A percentile compares a stretch with the other conserved stretches of the same genome.
These are phyloP conservation scores for Pseudorasbora parva DNA, from an alignment of 2,113 vertebrate species.

Conservation along the genomic window DNA sequence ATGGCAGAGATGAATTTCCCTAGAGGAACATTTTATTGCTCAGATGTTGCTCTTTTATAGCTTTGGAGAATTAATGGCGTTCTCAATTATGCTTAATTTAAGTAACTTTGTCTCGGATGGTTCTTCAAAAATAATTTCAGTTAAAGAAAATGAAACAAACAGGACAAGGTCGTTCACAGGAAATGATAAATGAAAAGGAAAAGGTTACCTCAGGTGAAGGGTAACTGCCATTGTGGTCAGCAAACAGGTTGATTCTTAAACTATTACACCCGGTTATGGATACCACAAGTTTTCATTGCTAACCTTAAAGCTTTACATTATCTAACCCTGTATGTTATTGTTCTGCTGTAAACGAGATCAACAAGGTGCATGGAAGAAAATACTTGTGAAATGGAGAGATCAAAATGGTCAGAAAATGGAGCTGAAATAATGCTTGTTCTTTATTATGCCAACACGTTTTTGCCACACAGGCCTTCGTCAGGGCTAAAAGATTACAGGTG, in stretches of 20 bases:
- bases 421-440: too few relatives aligned
- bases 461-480: too few relatives aligned
- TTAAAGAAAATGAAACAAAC: background rate
- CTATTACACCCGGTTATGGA: background rate
- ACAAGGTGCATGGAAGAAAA: too few relatives aligned
- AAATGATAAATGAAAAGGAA: background rate
- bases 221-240: background rate
- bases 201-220: background rate
- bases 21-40: background rate
- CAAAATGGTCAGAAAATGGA: too few relatives aligned
- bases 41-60: background rate
- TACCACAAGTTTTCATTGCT: background rate
- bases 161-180: background rate
- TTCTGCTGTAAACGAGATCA: too few relatives aligned
- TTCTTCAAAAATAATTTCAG: background rate
- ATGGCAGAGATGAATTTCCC: background rate
- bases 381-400: too few relatives aligned
- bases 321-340: background rate
- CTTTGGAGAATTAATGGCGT: constrained; percentile 8
- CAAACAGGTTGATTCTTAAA: background rate
- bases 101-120: background rate
- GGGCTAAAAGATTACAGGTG: too few relatives aligned
- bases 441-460: too few relatives aligned
- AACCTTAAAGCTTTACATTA: background rate
- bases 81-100: background rate